A percentile compares a stretch with the other conserved stretches of the same genome.
Evolutionary conservation across 2,888 invertebrate genomes (phyloP).

Genomic region (Crioceris asparagi): DNA sequence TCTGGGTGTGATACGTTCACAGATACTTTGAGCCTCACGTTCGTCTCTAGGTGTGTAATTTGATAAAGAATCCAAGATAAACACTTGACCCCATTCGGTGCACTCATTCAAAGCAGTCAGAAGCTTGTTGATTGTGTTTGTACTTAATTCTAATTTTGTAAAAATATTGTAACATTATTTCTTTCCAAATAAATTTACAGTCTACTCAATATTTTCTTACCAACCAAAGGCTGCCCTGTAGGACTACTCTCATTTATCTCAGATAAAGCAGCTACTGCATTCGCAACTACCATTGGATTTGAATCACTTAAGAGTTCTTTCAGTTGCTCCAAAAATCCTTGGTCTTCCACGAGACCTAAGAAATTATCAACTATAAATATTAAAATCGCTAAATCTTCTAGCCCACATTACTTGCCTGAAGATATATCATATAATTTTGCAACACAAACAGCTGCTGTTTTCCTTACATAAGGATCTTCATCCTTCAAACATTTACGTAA

Average conservation of each 20-base stretch:
- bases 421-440: constrained; percentile 97
- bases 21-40: constrained; percentile 95
- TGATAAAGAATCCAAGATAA: constrained; percentile 93
- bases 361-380: not conserved
- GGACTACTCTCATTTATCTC: constrained; percentile 97
- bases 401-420: constrained; percentile 44
- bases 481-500: constrained; percentile 89
- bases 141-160: constrained; percentile 69
- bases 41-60: constrained; percentile 97
- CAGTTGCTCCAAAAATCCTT: constrained; percentile 94
- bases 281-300: constrained; percentile 99
- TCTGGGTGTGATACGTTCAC: constrained; percentile 93
- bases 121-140: constrained; percentile 94
- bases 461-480: constrained; percentile 95
- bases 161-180: not conserved
- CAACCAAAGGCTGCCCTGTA: constrained; percentile 85
- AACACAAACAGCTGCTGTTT: constrained; percentile 98
- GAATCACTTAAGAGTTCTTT: constrained; percentile 97
- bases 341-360: constrained; percentile 49
- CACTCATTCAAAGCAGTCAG: constrained; percentile 98
- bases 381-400: not conserved
- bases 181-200: not conserved
- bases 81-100: constrained; percentile 98
- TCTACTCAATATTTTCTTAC: constrained; percentile 33
- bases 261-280: constrained; percentile 95